Conservation (phyloP, 2,113 vertebrate species). For the Anas platyrhynchos region DNA sequence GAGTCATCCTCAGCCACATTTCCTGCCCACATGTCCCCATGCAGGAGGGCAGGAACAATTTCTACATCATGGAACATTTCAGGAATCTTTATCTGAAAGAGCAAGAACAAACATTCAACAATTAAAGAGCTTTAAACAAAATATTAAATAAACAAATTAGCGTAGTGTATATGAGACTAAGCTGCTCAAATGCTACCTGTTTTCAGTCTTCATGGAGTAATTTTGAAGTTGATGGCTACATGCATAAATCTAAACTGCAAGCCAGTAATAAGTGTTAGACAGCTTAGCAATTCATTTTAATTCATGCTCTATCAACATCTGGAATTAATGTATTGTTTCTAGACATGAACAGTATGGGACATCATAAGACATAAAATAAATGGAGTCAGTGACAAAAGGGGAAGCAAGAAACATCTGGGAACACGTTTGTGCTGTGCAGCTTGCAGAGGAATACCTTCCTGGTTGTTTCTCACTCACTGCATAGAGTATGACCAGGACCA, state of each 20-base stretch:
- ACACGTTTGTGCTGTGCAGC: not conserved
- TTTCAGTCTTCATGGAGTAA: not conserved
- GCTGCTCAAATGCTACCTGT: not conserved
- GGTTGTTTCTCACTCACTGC: not conserved
- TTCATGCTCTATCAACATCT: not conserved
- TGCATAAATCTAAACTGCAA: not conserved
- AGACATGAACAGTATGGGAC: not conserved
- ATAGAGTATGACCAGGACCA: not conserved
- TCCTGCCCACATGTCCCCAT: slow-evolving; percentile 90
- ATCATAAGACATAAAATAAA: not conserved
- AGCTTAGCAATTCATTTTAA: not conserved
- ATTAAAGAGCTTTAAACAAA: not conserved
- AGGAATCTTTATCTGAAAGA: slow-evolving; percentile 84
- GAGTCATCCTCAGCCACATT: slow-evolving; percentile 82
- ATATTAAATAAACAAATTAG: not conserved
- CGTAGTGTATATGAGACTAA: not conserved
- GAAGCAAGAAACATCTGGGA: not conserved
- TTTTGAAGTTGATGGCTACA: not conserved
- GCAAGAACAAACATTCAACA: not conserved
- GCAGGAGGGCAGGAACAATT: slow-evolving; percentile 84
- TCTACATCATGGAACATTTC: slow-evolving; percentile 82
- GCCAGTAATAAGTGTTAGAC: not conserved
- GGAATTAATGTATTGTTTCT: not conserved
- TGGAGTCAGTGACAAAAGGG: not conserved
- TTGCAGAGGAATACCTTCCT: not conserved